Conservation (phyloP, 2,113 vertebrate species). For the Tupaia chinensis region DNA sequence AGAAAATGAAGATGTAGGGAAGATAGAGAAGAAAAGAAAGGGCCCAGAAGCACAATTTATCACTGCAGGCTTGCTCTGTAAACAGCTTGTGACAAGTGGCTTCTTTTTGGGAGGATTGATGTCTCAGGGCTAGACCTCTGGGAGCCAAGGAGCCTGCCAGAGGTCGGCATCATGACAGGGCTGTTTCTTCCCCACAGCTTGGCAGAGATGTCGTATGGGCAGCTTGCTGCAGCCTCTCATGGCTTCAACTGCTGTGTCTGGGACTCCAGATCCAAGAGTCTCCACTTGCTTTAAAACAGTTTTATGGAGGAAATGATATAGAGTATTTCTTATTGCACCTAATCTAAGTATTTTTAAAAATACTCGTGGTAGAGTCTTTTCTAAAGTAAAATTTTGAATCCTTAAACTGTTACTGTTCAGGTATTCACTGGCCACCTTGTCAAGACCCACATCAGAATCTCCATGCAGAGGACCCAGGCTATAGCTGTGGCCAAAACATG, state of each 20-base stretch:
- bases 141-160: slow-evolving; percentile 39
- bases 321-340: slow-evolving; percentile 19
- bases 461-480: too few relatives aligned
- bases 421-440: too few relatives aligned
- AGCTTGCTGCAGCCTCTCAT: background rate
- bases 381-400: background rate
- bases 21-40: background rate
- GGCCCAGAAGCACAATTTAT: background rate
- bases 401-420: background rate
- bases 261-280: slow-evolving; percentile 8
- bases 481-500: too few relatives aligned
- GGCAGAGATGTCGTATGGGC: background rate
- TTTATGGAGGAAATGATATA: slow-evolving; percentile 27
- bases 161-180: background rate
- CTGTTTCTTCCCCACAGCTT: background rate
- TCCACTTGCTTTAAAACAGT: background rate
- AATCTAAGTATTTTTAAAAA: slow-evolving; percentile 31
- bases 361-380: background rate
- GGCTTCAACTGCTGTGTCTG: background rate
- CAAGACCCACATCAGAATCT: too few relatives aligned
- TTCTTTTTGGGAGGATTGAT: slow-evolving; percentile 40
- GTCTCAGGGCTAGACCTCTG: background rate
- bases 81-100: slow-evolving; percentile 38
- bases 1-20: background rate
- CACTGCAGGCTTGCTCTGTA: background rate